Base-by-base conservation (phyloP, 2,797 vertebrate genomes). In the Sebastes matsubarae region DNA sequence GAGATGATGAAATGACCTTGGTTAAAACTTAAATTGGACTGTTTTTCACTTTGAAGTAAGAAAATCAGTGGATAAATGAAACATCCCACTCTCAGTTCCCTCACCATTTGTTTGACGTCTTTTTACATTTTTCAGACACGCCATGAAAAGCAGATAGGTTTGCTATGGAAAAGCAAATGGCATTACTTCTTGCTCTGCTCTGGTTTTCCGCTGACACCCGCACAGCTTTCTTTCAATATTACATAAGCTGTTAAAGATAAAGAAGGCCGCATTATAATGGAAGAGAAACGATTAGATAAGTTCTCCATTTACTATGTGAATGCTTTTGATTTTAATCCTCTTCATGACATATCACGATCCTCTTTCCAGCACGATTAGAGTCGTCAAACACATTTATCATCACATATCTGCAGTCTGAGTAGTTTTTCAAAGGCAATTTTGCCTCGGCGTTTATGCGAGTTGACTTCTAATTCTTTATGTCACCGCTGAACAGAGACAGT, bases 321-420 rank as follows among this genome's bases (percentile, higher is more conserved):
- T 27, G 66, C 34, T 52, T 91, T 83, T 30, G 60, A 81, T 74
- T 71, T 70, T 20, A 74, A 82, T 80, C 29, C 42, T 72, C 32
- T 65, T 70, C 59, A 76, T 87, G 82, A 85, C 77, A 71, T 77
- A 68, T 82, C 72, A 80, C 22, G 2, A 70, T 42, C 76, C 36
- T 68, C 80, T 78, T 82, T 75, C 76, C 72, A 63, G 81, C 60
- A 8, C 42, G 71, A 82, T 83, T 77, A 71, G 29, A 80, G 72
- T 71, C 79, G 87, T 87, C 88, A 90, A 79, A 87, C 72, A 88
- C 75, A 81, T 87, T 90, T 87, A 89, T 82, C 83, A 50, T 89
- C 77, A 85, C 64, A 38, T 73, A 79, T 88, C 74, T 87, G 70
- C 57, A 71, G 69, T 69, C 75, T 78, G 60, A 81, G 81, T 72